Base-by-base conservation (phyloP, 2,888 invertebrate species). In the Choreutis nemorana region DNA sequence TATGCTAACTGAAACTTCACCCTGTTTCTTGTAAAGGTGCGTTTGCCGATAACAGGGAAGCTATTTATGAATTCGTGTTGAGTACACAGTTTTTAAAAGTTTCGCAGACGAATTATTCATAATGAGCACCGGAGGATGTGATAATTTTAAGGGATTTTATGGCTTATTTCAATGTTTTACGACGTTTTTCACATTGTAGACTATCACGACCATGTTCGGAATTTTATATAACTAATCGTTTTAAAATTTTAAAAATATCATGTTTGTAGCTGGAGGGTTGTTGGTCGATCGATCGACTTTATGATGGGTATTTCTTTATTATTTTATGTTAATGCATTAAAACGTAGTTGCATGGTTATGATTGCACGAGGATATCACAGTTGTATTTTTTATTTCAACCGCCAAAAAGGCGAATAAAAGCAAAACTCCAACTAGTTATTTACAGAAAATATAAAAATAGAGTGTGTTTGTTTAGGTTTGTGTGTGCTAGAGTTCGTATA, bases 281-380 rank as follows among this genome's bases (percentile, higher is more conserved):
- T 51, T 50, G 54, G 57, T 49, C 50, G 50, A 51, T 61, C 63
- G 64, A 66, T 68, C 57, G 51, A 49, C 51, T 55, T 67, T 66
- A 70, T 64, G 58, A 65, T 62, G 58, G 62, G 51, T 61, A 66
- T 66, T 72, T 65, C n/a, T 59, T 71, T 64, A 62, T 62, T 61
- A 67, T 62, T 54, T 61, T 65, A 71, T 65, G 68, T 58, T 62
- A 67, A 68, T 61, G 48, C 47, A 55, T 52, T 62, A 66, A 70
- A 65, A 55, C 48, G 58, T 52, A 60, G 59, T 52, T 59, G 55
- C 50, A 42, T 29, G 26, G 24, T 33, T 35, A 39, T 39, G 34
- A 38, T 39, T 36, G 30, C 30, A 24, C 25, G 21, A 34, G 26
- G n/a, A n/a, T 10, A 32, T 26, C 22, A 14, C 3, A 18, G 23